Evolutionary conservation across 2,113 vertebrate genomes (phyloP).

Genomic region (Thinocorus orbignyianus): DNA sequence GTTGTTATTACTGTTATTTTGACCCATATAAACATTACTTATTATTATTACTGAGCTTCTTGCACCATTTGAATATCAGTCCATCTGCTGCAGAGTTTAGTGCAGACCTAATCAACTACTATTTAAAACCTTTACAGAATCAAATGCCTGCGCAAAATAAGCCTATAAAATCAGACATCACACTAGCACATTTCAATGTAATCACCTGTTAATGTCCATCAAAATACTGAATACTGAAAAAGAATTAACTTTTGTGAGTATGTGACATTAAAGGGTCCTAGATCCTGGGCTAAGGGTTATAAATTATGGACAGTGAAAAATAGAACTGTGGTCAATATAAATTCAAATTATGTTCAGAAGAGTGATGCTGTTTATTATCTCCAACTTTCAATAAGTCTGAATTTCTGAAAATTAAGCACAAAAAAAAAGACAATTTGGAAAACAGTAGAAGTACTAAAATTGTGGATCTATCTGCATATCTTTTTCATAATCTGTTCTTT

Average conservation of each 20-base stretch:
- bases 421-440: not conserved
- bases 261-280: not conserved
- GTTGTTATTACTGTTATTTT: not conserved
- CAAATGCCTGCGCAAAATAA: not conserved
- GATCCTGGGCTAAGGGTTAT: not conserved
- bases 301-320: not conserved
- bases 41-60: not conserved
- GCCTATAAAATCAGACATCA: not conserved
- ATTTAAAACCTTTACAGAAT: not conserved
- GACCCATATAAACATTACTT: not conserved
- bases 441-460: not conserved
- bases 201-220: not conserved
- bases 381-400: not conserved
- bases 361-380: not conserved
- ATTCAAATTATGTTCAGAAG: not conserved
- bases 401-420: not conserved
- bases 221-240: not conserved
- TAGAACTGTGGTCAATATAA: not conserved
- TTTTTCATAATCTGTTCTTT: not conserved
- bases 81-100: not conserved
- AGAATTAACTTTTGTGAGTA: not conserved
- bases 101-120: not conserved
- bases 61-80: not conserved
- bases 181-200: not conserved
- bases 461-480: not conserved